These are phyloP conservation scores for Philaethria dido DNA, from an alignment of 2,888 invertebrate species.

Conservation along the genomic window DNA sequence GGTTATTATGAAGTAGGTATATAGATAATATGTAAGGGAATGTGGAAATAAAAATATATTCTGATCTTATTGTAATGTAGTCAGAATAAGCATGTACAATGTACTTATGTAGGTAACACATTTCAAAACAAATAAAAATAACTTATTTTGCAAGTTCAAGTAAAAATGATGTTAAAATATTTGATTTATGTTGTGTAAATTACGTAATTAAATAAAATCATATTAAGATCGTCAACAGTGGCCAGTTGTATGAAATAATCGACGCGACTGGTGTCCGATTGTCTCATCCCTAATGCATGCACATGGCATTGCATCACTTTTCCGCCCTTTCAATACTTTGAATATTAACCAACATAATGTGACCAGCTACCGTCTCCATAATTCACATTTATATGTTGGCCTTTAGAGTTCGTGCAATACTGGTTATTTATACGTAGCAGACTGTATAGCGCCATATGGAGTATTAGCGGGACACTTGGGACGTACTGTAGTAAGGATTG, in stretches of 20 bases:
- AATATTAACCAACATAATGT: conserved; percentile 60
- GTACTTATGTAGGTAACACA: too few species aligned
- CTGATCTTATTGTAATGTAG: too few species aligned
- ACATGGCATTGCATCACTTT: conserved; percentile 80
- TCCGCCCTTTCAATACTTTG: conserved; percentile 70
- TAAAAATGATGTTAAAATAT: too few species aligned
- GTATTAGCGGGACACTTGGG: conserved; percentile 81
- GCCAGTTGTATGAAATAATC: conserved; percentile 76
- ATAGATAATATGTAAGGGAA: neutral
- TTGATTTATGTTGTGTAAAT: neutral
- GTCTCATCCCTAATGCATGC: conserved; percentile 81
- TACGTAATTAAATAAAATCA: conserved; percentile 28
- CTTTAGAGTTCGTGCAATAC: conserved; percentile 50
- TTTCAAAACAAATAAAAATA: too few species aligned
- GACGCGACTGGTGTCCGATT: conserved; percentile 67
- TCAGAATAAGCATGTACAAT: too few species aligned
- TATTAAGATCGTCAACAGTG: conserved; percentile 44
- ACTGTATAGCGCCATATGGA: conserved; percentile 79
- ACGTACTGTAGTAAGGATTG: conserved; percentile 68
- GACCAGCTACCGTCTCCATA: conserved; percentile 49
- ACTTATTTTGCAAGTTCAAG: too few species aligned
- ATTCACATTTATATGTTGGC: conserved; percentile 24
- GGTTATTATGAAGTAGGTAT: neutral
- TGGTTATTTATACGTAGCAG: conserved; percentile 70
- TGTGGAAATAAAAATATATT: neutral